These are phyloP conservation scores for Archocentrus centrarchus DNA, from an alignment of 2,113 vertebrate genomes.

Conservation along the genomic window DNA sequence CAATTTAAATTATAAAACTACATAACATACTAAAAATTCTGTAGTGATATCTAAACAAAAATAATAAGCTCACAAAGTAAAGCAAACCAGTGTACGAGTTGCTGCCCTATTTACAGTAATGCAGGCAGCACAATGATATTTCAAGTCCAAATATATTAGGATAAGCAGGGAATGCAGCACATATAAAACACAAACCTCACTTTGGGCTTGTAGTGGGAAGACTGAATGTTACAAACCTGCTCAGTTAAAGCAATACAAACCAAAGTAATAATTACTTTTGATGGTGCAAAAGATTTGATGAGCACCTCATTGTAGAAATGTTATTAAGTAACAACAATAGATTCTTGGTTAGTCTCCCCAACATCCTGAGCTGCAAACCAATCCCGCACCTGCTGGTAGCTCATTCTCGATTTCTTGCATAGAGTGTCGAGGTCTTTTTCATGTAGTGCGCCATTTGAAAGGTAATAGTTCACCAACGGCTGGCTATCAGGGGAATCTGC, in stretches of 20 bases:
- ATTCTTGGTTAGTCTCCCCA: conserved; percentile 77
- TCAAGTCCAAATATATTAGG: conserved; percentile 75
- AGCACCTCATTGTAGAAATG: conserved; percentile 31
- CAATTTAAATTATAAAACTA: conserved; percentile 74
- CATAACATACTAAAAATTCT: conserved; percentile 62
- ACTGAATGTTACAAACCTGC: conserved; percentile 70
- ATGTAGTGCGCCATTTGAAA: conserved; percentile 70
- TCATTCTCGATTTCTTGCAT: conserved; percentile 84
- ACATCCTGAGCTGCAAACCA: conserved; percentile 85
- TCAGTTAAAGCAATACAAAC: conserved; percentile 74
- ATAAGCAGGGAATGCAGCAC: conserved; percentile 70
- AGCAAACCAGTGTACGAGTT: conserved; percentile 77
- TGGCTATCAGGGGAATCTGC: conserved; percentile 69
- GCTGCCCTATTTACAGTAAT: conserved; percentile 70
- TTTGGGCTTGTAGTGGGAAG: conserved; percentile 65
- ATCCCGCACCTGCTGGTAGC: conserved; percentile 85
- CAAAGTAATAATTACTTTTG: conserved; percentile 44
- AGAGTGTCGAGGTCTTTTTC: conserved; percentile 83
- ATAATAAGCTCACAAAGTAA: conserved; percentile 55
- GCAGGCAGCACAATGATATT: conserved; percentile 65
- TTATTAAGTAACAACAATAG: conserved; percentile 38
- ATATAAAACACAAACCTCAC: conserved; percentile 56
- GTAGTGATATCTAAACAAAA: conserved; percentile 67
- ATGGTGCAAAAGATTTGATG: conserved; percentile 40
- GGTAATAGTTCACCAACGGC: conserved; percentile 74